Base-by-base conservation (phyloP, 2,113 vertebrate species). In the Podarcis muralis region DNA sequence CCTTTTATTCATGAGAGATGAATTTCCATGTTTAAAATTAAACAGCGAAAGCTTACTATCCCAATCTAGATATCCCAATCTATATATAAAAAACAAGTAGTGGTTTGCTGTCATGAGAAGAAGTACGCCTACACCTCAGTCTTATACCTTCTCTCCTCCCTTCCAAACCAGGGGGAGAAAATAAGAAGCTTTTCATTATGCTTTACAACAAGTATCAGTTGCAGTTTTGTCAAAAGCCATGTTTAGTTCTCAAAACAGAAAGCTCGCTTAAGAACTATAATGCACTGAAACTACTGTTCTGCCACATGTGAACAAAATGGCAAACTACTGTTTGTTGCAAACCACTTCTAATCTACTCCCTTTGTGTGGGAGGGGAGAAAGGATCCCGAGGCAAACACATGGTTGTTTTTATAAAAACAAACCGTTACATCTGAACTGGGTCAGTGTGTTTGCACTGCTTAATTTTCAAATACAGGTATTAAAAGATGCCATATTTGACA, bases 391-490 rank as follows among this genome's bases (percentile, higher is more conserved):
- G 2, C 48, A 30, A 22, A 53, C 20, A 35, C 30, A 12, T 57
- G 48, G 25, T 53, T 43, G 32, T 84, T 72, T 9, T 32, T 9
- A 12, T 48, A 84, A 72, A 8, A 84, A 53, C 8, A 84, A 20
- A 32, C 6, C 37, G 22, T 22, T 30, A 12, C 57, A 65, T 85
- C 74, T 85, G 57, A 66, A 75, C 8, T 74, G n/a, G 48, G 43
- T 20, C 59, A 69, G 5, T 79, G 53, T 72, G 1, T 87, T 89
- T 74, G 3, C 5, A 5, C 57, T 69, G 25, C 9, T 92, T 92
- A 83, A 22, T 92, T 95, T 93, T 92, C 79, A 88, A 91, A 92
- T 80, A 87, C 89, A 90, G 53, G 23, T 37, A 2, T 92, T 94
- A 15, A 32, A 32, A 30, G 92, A 85, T 93, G 35, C 1, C 18